Evolutionary conservation across 2,797 vertebrate species (phyloP).

Genomic region (Lateolabrax maculatus): DNA sequence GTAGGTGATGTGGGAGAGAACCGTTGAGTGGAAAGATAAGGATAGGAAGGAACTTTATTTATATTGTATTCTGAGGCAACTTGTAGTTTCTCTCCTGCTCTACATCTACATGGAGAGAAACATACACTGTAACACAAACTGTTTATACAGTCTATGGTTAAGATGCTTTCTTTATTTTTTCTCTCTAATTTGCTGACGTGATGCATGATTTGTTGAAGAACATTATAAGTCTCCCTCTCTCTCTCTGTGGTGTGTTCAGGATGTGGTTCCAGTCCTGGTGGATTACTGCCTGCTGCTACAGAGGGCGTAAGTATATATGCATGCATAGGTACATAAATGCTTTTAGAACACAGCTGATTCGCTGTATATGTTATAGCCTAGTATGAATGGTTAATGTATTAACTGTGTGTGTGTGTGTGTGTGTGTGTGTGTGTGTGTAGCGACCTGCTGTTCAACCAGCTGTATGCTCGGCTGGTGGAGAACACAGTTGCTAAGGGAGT

Average conservation of each 20-base stretch:
- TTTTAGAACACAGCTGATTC: neutral
- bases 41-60: too few species aligned
- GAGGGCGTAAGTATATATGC: slow-evolving; percentile 88
- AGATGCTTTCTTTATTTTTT: too few species aligned
- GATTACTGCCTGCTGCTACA: slow-evolving; percentile 96
- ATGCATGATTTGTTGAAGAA: too few species aligned
- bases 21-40: too few species aligned
- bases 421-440: slow-evolving; percentile 68
- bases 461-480: slow-evolving; percentile 92
- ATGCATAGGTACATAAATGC: neutral
- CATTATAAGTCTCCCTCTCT: neutral
- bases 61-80: too few species aligned
- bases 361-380: neutral
- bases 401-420: neutral
- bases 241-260: slow-evolving; percentile 80
- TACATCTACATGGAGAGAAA: too few species aligned
- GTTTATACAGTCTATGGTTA: too few species aligned
- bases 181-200: too few species aligned
- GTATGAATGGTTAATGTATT: neutral
- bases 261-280: slow-evolving; percentile 92
- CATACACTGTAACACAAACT: too few species aligned
- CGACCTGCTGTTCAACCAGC: slow-evolving; percentile 94
- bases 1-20: too few species aligned
- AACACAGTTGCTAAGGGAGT: slow-evolving; percentile 94
- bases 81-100: too few species aligned